Conservation (phyloP, 2,888 invertebrate genomes). For the Cosmopolites sordidus region DNA sequence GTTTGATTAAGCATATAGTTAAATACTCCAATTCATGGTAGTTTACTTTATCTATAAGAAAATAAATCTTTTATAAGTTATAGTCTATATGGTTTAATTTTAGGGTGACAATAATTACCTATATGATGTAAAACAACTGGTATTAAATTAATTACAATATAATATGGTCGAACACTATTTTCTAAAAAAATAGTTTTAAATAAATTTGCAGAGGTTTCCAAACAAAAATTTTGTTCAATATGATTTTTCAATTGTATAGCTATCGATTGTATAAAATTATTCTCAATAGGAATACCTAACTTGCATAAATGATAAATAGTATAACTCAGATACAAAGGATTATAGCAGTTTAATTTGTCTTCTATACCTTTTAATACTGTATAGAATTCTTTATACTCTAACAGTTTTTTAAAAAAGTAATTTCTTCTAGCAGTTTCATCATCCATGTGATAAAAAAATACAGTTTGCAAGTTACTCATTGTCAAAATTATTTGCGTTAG, state of each 20-base stretch:
- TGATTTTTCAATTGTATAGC: conserved; percentile 39
- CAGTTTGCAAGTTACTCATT: conserved; percentile 45
- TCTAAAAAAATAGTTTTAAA: conserved; percentile 46
- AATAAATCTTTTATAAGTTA: conserved; percentile 6
- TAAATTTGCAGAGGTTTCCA: conserved; percentile 45
- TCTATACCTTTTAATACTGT: conserved; percentile 37
- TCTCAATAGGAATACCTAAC: conserved; percentile 45
- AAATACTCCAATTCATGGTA: conserved; percentile 48
- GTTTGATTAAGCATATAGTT: conserved; percentile 49
- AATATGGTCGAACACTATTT: conserved; percentile 45
- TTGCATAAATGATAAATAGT: conserved; percentile 50
- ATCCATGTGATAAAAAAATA: conserved; percentile 35
- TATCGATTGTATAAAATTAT: conserved; percentile 42
- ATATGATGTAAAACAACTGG: conserved; percentile 44
- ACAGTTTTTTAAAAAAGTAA: conserved; percentile 39
- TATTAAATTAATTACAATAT: conserved; percentile 44
- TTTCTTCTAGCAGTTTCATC: conserved; percentile 26
- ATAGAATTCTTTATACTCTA: conserved; percentile 38
- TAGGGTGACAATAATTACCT: conserved; percentile 35
- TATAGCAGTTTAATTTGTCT: conserved; percentile 39
- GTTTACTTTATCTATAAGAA: conserved; percentile 41
- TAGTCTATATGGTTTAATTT: background rate
- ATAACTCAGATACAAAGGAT: conserved; percentile 46
- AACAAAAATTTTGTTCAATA: conserved; percentile 33
- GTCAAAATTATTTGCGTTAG: conserved; percentile 42